Evolutionary conservation across 2,888 invertebrate genomes (phyloP).

Genomic region (Lasioglossum marginatum): DNA sequence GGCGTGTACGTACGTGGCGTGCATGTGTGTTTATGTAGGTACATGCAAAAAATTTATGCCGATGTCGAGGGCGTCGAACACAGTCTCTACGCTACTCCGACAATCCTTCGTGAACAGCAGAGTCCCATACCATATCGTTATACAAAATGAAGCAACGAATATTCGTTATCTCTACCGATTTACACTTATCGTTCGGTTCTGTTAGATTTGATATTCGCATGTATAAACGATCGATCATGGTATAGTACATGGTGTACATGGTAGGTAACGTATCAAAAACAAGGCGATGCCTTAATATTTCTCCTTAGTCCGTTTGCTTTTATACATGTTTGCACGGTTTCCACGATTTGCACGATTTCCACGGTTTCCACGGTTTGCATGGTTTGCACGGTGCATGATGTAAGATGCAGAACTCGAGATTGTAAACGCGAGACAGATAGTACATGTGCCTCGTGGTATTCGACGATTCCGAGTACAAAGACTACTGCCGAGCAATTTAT

Average conservation of each 20-base stretch:
- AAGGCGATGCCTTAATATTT: background rate
- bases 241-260: background rate
- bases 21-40: background rate
- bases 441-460: background rate
- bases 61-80: background rate
- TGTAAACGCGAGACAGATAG: background rate
- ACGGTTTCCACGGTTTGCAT: background rate
- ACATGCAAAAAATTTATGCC: background rate
- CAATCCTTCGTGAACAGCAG: background rate
- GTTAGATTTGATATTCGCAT: background rate
- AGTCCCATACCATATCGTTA: background rate
- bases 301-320: background rate
- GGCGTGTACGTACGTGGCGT: background rate
- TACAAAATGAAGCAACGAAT: background rate
- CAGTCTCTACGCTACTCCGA: background rate
- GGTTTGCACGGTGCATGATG: background rate
- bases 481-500: conserved; percentile 47
- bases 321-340: background rate
- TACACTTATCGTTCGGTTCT: background rate
- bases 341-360: background rate
- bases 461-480: conserved; percentile 49
- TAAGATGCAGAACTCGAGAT: background rate
- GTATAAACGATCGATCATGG: background rate
- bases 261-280: background rate
- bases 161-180: background rate